A percentile compares a stretch with the other conserved stretches of the same genome.
Evolutionary conservation across 2,888 invertebrate genomes (phyloP).

Genomic region (Callyntrura guangdongensis): DNA sequence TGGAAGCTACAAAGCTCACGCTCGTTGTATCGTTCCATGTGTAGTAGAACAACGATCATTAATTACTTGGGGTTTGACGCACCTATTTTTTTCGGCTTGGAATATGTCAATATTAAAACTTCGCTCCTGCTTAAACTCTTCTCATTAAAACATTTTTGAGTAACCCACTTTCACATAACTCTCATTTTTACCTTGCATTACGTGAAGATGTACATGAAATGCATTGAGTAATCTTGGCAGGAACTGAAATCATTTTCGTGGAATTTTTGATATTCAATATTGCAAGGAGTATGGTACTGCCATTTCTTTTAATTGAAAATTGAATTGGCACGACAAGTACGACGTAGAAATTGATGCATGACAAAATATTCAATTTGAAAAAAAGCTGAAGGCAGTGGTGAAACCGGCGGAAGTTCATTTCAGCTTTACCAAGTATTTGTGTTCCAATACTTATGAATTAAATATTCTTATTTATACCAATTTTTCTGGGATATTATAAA

Average conservation of each 20-base stretch:
- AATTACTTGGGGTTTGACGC: no score
- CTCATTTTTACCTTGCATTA: background rate
- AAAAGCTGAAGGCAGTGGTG: background rate
- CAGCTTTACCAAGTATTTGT: background rate
- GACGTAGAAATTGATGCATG: no score
- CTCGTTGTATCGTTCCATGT: no score
- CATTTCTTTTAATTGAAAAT: background rate
- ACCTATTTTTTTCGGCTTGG: no score
- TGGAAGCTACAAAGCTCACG: no score
- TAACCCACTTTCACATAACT: background rate
- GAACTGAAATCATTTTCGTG: background rate
- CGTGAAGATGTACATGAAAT: background rate
- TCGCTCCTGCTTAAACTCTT: no score
- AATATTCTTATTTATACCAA: background rate
- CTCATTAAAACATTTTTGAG: no score
- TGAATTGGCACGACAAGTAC: background rate
- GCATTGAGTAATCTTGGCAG: background rate
- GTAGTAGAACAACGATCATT: no score
- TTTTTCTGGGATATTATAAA: background rate
- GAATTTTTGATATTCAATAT: background rate
- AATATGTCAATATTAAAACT: no score
- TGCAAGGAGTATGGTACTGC: background rate
- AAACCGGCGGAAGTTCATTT: slow-evolving; percentile 9
- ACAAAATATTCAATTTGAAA: background rate
- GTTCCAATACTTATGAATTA: background rate